phyloP scores from a whole-genome alignment of 2,888 invertebrate genomes.

The Mythimna vitellina region DNA sequence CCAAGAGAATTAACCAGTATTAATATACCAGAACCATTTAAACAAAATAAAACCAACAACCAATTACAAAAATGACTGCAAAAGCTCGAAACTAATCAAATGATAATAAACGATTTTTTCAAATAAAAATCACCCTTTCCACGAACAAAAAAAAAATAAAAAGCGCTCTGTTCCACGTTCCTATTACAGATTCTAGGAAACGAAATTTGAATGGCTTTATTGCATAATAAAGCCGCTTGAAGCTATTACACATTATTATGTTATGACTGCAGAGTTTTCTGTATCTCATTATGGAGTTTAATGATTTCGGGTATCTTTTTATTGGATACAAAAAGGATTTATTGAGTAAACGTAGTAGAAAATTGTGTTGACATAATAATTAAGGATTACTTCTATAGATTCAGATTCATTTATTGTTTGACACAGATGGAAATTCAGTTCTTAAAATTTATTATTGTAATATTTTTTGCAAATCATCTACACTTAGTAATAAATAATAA shows the following conservation, averaged over 20 bases:
- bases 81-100: conserved; percentile 52
- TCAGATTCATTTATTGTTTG: no score
- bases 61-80: conserved; percentile 28
- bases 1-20: no score
- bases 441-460: no score
- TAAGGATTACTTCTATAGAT: neutral
- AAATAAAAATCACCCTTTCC: conserved; percentile 65
- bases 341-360: neutral
- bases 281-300: conserved; percentile 67
- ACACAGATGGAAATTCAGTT: no score
- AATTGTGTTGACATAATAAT: conserved; percentile 25
- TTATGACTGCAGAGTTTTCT: conserved; percentile 69
- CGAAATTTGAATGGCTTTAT: conserved; percentile 75
- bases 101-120: conserved; percentile 47
- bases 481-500: no score
- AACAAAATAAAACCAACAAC: conserved; percentile 19
- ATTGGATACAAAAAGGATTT: conserved; percentile 38
- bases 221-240: conserved; percentile 72
- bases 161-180: conserved; percentile 68
- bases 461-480: no score
- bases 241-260: conserved; percentile 77
- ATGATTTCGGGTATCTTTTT: conserved; percentile 58
- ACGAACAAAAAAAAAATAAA: conserved; percentile 70
- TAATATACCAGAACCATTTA: neutral
- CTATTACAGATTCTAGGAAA: conserved; percentile 77